Conservation (phyloP, 2,113 vertebrate species). For the Galemys pyrenaicus region DNA sequence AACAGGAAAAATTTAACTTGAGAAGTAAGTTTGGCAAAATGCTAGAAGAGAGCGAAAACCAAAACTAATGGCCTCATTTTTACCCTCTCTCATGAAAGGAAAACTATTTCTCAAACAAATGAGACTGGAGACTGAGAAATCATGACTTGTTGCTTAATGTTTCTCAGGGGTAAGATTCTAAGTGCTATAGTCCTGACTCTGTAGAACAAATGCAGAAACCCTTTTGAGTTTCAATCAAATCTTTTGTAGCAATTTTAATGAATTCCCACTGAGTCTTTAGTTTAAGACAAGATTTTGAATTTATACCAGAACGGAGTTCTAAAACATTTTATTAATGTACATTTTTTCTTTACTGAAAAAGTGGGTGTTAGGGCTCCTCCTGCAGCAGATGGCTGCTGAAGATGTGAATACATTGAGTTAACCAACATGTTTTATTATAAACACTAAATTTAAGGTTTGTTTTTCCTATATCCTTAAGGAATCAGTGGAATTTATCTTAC, state of each 20-base stretch:
- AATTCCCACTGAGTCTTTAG: slow-evolving; percentile 57
- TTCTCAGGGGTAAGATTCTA: slow-evolving; percentile 53
- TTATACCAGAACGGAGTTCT: slow-evolving; percentile 35
- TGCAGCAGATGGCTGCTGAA: neutral
- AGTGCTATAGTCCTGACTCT: slow-evolving; percentile 44
- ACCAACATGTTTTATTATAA: slow-evolving; percentile 17
- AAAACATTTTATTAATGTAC: slow-evolving; percentile 43
- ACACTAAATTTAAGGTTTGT: slow-evolving; percentile 22
- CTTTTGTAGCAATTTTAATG: neutral
- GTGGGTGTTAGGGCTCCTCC: neutral
- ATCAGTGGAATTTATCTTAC: neutral
- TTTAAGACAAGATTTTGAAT: slow-evolving; percentile 53
- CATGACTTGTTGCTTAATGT: slow-evolving; percentile 52
- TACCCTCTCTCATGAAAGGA: slow-evolving; percentile 39
- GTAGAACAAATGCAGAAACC: slow-evolving; percentile 54
- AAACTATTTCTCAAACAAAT: slow-evolving; percentile 70
- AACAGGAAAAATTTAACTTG: slow-evolving; percentile 1
- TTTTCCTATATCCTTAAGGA: slow-evolving; percentile 35
- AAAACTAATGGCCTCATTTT: slow-evolving; percentile 61
- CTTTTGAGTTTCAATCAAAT: slow-evolving; percentile 56
- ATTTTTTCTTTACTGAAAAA: neutral
- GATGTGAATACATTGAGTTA: neutral
- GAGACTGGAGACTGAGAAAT: slow-evolving; percentile 61
- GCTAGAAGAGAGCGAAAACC: neutral
- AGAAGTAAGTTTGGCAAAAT: neutral